These are phyloP conservation scores for Chaetodon auriga DNA, from an alignment of 2,113 vertebrate genomes.

Conservation along the genomic window DNA sequence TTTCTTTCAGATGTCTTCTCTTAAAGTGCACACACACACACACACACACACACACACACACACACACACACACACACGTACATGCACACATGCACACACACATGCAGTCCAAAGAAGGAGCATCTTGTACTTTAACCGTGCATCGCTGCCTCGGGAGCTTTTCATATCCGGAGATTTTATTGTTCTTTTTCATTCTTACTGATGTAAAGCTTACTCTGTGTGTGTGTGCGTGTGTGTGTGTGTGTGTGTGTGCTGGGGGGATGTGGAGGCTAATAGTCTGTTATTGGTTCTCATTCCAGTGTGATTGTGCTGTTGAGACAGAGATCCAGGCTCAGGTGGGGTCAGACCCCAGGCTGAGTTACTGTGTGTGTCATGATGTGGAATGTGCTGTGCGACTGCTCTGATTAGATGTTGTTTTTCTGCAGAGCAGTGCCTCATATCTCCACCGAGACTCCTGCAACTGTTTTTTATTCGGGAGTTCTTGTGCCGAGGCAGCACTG, in stretches of 20 bases:
- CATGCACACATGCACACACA: constrained; percentile 15
- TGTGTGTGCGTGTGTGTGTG: background rate
- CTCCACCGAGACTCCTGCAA: constrained; percentile 34
- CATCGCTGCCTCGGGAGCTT: constrained; percentile 68
- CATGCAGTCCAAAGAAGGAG: constrained; percentile 17
- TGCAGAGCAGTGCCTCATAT: constrained; percentile 46
- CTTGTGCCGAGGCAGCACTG: background rate
- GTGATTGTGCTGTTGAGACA: constrained; percentile 76
- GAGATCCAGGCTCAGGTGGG: constrained; percentile 77
- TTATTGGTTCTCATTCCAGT: constrained; percentile 83
- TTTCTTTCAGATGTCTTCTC: constrained; percentile 45
- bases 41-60: constrained; percentile 6
- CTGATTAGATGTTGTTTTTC: constrained; percentile 73
- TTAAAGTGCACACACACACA: constrained; percentile 25
- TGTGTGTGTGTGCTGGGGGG: constrained; percentile 40
- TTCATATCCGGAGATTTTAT: constrained; percentile 85
- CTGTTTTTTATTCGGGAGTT: constrained; percentile 19
- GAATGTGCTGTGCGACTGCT: constrained; percentile 67
- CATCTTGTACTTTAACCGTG: constrained; percentile 56
- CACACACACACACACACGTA: constrained; percentile 37
- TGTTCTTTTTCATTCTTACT: constrained; percentile 78
- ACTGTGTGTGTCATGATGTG: constrained; percentile 69
- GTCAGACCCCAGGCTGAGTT: constrained; percentile 79
- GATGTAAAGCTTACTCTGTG: constrained; percentile 59
- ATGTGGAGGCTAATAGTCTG: constrained; percentile 69